These are phyloP conservation scores for Odontophorus gujanensis DNA, from an alignment of 2,113 vertebrate species.

Conservation along the genomic window DNA sequence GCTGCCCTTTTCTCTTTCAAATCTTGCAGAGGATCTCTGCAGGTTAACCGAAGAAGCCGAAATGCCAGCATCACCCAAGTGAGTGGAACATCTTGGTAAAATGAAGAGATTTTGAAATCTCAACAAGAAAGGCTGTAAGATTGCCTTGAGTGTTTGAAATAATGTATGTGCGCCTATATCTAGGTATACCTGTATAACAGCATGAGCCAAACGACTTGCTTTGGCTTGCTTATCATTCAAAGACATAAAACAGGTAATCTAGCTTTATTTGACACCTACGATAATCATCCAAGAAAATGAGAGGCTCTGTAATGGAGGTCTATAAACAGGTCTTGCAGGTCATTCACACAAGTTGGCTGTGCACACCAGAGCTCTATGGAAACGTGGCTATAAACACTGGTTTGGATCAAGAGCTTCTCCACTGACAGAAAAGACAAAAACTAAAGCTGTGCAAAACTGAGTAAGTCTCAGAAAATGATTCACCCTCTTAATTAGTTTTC, in stretches of 20 bases:
- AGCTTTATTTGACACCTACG: slow-evolving; percentile 64
- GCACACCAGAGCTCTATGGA: slow-evolving; percentile 48
- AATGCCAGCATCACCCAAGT: neutral
- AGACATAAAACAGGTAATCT: slow-evolving; percentile 64
- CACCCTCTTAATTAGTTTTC: slow-evolving; percentile 72
- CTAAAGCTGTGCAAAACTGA: slow-evolving; percentile 47
- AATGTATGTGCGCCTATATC: slow-evolving; percentile 50
- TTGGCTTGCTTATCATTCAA: slow-evolving; percentile 73
- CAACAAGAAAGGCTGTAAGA: slow-evolving; percentile 25
- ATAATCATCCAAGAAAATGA: slow-evolving; percentile 66
- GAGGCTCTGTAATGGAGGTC: slow-evolving; percentile 63
- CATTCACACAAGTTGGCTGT: slow-evolving; percentile 42
- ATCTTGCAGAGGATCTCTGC: neutral
- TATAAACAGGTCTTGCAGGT: slow-evolving; percentile 73
- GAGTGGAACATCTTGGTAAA: neutral
- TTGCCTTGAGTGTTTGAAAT: slow-evolving; percentile 62
- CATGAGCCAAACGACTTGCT: slow-evolving; percentile 69
- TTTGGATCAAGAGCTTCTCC: slow-evolving; percentile 45
- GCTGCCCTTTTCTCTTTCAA: neutral
- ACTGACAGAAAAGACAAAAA: slow-evolving; percentile 41
- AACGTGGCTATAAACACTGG: slow-evolving; percentile 45
- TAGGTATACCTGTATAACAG: slow-evolving; percentile 59
- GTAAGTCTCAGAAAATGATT: slow-evolving; percentile 63
- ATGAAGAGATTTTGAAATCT: slow-evolving; percentile 22
- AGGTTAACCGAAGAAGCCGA: neutral